Evolutionary conservation across 2,113 vertebrate species (phyloP).

Genomic region (Hippopotamus amphibius): DNA sequence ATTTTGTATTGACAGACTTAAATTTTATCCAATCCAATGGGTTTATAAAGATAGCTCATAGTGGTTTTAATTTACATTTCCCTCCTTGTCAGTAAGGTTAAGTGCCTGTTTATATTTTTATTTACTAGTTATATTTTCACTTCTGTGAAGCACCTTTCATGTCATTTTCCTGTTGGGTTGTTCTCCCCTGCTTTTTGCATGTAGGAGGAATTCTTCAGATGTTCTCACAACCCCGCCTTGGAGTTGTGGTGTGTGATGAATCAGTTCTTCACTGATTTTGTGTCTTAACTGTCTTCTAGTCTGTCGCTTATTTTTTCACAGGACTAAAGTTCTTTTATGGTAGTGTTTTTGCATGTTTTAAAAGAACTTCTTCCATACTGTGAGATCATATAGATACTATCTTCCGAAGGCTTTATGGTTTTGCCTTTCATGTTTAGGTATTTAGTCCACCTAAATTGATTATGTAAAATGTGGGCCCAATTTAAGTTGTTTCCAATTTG

Average conservation of each 20-base stretch:
- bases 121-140: neutral
- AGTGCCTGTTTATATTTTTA: neutral
- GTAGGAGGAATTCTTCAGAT: neutral
- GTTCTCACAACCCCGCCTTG: neutral
- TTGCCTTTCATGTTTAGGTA: neutral
- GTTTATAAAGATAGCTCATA: neutral
- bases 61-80: slow-evolving; percentile 2
- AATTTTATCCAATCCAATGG: neutral
- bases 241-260: neutral
- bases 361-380: neutral
- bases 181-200: neutral
- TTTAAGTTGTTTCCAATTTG: neutral
- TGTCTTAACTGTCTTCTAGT: neutral
- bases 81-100: neutral
- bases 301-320: neutral
- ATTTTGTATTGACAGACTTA: neutral
- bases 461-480: neutral
- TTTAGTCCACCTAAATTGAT: neutral
- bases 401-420: neutral
- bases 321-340: neutral
- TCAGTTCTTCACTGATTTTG: neutral
- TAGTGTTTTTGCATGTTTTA: neutral
- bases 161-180: neutral
- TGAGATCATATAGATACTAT: neutral
- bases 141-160: neutral